Conservation (phyloP, 2,113 vertebrate species). For the Penelope pileata region DNA sequence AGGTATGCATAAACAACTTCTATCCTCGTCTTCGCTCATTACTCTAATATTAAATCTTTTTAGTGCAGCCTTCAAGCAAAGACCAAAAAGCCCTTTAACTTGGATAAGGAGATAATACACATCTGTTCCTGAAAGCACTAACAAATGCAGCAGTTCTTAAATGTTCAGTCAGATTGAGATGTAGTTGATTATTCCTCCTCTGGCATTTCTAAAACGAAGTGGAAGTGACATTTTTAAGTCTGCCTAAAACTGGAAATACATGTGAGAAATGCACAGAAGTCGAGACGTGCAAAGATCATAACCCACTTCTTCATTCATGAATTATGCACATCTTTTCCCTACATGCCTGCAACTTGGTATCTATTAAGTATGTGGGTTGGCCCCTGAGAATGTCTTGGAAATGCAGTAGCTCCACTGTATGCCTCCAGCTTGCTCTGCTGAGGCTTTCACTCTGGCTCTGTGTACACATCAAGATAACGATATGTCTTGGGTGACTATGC, state of each 20-base stretch:
- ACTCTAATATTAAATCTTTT: background rate
- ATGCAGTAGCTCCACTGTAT: background rate
- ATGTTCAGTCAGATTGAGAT: background rate
- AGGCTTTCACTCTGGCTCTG: background rate
- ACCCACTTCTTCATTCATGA: no score
- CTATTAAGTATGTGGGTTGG: background rate
- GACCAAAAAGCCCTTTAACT: background rate
- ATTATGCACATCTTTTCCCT: background rate
- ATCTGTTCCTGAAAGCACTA: background rate
- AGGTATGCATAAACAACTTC: background rate
- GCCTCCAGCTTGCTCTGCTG: background rate
- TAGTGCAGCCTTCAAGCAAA: background rate
- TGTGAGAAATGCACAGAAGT: background rate
- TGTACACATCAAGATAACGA: background rate
- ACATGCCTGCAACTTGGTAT: background rate
- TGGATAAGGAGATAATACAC: background rate
- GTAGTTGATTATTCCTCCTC: constrained; percentile 2
- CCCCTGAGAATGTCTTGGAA: background rate
- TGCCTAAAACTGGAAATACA: constrained; percentile 9
- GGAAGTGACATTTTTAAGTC: constrained; percentile 22
- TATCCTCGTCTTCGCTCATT: background rate
- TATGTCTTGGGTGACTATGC: background rate
- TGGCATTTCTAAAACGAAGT: constrained; percentile 27
- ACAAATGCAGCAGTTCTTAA: constrained; percentile 12
- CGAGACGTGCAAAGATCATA: background rate